Evolutionary conservation across 2,113 vertebrate genomes (phyloP).

Genomic region (Ailurus styani): DNA sequence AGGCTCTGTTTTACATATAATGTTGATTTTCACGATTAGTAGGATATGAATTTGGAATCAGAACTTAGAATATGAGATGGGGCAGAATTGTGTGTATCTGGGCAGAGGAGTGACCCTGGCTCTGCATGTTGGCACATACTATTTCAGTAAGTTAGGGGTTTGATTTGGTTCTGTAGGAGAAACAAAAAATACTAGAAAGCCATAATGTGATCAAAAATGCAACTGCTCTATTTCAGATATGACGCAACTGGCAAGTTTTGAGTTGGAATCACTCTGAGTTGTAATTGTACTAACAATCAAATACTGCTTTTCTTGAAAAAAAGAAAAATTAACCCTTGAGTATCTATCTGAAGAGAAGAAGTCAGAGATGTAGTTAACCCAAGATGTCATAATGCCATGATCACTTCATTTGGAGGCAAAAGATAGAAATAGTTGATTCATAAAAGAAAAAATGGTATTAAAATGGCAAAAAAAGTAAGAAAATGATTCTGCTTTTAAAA

Average conservation of each 20-base stretch:
- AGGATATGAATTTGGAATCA: background rate
- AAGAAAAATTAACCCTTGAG: background rate
- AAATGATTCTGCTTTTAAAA: background rate
- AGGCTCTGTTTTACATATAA: background rate
- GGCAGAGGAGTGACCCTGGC: background rate
- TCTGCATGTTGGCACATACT: background rate
- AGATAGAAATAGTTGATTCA: background rate
- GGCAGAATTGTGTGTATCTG: background rate
- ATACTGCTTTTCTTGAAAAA: background rate
- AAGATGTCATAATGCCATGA: background rate
- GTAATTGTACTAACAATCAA: background rate
- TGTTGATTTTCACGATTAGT: background rate
- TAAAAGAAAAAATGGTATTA: background rate
- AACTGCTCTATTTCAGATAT: background rate
- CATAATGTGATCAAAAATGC: background rate
- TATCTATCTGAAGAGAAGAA: conserved; percentile 21
- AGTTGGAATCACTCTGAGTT: background rate
- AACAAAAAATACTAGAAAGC: background rate
- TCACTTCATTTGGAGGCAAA: background rate
- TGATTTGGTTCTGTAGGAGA: background rate
- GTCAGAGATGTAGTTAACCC: background rate
- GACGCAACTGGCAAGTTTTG: background rate
- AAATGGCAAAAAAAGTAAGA: background rate
- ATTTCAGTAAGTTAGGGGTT: background rate
- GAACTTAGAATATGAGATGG: background rate